phyloP scores from a whole-genome alignment of 2,888 invertebrate species.

The Rhogogaster chlorosoma region DNA sequence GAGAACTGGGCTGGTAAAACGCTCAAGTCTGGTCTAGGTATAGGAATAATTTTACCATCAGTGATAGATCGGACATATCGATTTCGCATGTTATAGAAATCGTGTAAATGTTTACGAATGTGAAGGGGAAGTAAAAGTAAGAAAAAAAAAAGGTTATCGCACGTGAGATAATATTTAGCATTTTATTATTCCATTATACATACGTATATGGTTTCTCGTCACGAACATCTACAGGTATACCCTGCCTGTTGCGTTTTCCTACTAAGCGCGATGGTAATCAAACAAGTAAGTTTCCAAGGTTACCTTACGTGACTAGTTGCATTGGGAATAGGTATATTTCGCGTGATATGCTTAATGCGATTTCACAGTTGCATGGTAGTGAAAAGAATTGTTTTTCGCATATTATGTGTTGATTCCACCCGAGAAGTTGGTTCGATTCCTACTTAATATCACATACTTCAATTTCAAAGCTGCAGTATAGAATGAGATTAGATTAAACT shows the following conservation, averaged over 20 bases:
- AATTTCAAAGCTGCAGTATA: conserved; percentile 1
- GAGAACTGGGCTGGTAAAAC: not conserved
- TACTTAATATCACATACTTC: conserved; percentile 27
- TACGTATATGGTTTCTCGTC: not conserved
- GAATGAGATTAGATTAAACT: conserved; percentile 33
- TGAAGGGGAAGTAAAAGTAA: not conserved
- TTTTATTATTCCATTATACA: not conserved
- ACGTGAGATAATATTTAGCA: not conserved
- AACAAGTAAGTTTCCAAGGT: conserved; percentile 39
- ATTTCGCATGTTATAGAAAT: not conserved
- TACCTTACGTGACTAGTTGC: conserved; percentile 32
- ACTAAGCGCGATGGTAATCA: conserved; percentile 17
- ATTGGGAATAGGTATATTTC: conserved; percentile 15
- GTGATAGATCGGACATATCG: not conserved
- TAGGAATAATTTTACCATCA: not conserved
- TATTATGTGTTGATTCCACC: not conserved
- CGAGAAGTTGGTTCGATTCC: conserved; percentile 22
- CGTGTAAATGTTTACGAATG: not conserved
- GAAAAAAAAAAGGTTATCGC: not conserved
- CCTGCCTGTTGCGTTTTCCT: conserved; percentile 25
- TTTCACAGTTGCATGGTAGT: not conserved
- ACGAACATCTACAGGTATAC: conserved; percentile 16
- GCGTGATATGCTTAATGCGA: conserved; percentile 15
- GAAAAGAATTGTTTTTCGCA: not conserved
- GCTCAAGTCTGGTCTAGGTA: not conserved